These are phyloP conservation scores for Patiria pectinifera DNA, from an alignment of 53 echinoderm and acorn worm genomes.

Conservation along the genomic window DNA sequence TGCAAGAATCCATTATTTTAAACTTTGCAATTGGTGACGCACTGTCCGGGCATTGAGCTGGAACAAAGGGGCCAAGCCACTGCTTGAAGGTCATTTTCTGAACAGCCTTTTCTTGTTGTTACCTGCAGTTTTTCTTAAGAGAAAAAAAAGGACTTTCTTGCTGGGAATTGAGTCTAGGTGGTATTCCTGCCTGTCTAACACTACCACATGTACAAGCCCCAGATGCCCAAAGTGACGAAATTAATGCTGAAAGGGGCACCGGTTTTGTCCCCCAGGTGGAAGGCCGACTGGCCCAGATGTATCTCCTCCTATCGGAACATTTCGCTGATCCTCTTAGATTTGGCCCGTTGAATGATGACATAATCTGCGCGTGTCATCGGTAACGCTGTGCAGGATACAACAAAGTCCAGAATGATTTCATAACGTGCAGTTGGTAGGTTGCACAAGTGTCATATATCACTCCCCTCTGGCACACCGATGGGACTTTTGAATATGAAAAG, in stretches of 20 bases:
- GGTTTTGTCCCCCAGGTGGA: conserved; percentile 10
- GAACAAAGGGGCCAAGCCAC: no score
- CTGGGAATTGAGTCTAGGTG: no score
- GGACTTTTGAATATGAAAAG: background rate
- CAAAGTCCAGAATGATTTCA: conserved; percentile 11
- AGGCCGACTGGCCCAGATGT: background rate
- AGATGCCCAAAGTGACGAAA: conserved; percentile 12
- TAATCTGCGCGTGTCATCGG: conserved; percentile 20
- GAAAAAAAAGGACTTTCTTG: no score
- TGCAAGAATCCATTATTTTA: no score
- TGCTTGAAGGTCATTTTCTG: no score
- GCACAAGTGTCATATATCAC: background rate
- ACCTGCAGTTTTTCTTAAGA: no score
- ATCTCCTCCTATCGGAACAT: conserved; percentile 24
- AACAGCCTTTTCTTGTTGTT: no score
- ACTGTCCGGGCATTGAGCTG: no score
- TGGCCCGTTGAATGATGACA: conserved; percentile 24
- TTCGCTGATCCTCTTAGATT: conserved; percentile 8
- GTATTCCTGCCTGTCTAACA: background rate
- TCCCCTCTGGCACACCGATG: background rate
- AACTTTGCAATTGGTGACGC: no score
- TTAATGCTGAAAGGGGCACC: conserved; percentile 32
- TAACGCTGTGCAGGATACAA: conserved; percentile 7
- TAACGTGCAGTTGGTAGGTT: conserved; percentile 4
- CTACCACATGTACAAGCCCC: background rate